A percentile compares a stretch with the other conserved stretches of the same genome.
Conservation (phyloP, 2,113 vertebrate genomes). For the Vulpes ferrilata region DNA sequence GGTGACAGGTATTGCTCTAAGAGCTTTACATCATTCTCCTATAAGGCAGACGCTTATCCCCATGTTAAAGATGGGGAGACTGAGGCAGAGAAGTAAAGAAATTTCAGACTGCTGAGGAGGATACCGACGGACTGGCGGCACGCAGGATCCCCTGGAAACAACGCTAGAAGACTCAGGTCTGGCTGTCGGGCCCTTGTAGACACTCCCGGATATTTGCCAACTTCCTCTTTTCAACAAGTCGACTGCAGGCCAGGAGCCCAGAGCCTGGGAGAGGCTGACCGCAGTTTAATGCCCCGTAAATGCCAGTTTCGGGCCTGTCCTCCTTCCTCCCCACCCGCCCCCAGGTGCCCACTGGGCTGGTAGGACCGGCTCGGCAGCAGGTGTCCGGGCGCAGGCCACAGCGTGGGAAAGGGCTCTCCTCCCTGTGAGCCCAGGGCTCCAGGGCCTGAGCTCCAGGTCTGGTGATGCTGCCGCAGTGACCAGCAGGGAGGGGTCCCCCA, state of each 20-base stretch:
- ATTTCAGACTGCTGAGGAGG: accelerated
- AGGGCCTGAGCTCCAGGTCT: not conserved
- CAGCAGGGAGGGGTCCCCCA: accelerated
- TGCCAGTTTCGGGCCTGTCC: accelerated
- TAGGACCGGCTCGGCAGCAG: not conserved
- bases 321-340: not conserved
- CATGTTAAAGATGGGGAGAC: not conserved
- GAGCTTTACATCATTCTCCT: accelerated
- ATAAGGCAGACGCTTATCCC: not conserved
- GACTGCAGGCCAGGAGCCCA: not conserved
- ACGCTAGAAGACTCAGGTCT: not conserved
- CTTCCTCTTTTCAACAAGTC: not conserved
- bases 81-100: not conserved
- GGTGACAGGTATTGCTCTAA: too few relatives aligned
- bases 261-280: not conserved
- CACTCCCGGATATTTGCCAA: not conserved
- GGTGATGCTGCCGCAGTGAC: not conserved
- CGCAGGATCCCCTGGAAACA: not conserved
- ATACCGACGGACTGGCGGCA: accelerated
- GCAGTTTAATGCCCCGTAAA: not conserved
- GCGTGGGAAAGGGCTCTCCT: not conserved
- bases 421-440: not conserved
- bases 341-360: not conserved
- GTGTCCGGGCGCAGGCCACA: not conserved
- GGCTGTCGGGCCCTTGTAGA: not conserved